phyloP scores from a whole-genome alignment of 1,140 invertebrate genomes.

The Varroa destructor region DNA sequence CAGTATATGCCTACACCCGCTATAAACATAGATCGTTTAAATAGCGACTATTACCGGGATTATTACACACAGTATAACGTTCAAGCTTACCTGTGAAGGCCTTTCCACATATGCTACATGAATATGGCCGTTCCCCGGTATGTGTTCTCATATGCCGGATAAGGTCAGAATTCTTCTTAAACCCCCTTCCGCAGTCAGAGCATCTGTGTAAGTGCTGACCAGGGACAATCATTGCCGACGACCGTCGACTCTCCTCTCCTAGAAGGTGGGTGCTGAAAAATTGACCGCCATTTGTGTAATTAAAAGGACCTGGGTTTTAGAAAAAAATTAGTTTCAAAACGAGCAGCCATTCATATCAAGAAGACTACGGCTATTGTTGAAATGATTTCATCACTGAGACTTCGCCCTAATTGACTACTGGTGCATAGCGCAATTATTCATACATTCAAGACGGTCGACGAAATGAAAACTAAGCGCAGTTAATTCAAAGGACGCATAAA shows the following conservation, averaged over 20 bases:
- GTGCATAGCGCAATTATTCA: too few species aligned
- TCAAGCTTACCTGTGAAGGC: constrained; percentile 34
- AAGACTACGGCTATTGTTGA: too few species aligned
- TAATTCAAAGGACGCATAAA: too few species aligned
- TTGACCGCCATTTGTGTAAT: neutral
- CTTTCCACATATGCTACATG: constrained; percentile 34
- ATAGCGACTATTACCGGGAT: too few species aligned
- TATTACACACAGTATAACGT: too few species aligned
- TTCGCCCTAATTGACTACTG: too few species aligned
- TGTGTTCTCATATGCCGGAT: constrained; percentile 38
- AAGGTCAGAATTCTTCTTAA: constrained; percentile 45
- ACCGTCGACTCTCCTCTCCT: constrained; percentile 31
- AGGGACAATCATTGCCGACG: constrained; percentile 32
- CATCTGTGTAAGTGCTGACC: constrained; percentile 42
- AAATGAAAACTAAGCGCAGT: too few species aligned
- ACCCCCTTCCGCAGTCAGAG: constrained; percentile 45
- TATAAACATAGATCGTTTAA: too few species aligned
- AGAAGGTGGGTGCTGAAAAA: constrained; percentile 26
- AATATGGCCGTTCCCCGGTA: constrained; percentile 37
- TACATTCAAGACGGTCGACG: too few species aligned
- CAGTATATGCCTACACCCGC: too few species aligned
- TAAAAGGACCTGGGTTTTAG: neutral
- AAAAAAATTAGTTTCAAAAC: constrained; percentile 27
- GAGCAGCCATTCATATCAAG: too few species aligned
- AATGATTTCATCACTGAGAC: too few species aligned